Base-by-base conservation (phyloP, 1,140 invertebrate species). In the Laupala kohalensis region DNA sequence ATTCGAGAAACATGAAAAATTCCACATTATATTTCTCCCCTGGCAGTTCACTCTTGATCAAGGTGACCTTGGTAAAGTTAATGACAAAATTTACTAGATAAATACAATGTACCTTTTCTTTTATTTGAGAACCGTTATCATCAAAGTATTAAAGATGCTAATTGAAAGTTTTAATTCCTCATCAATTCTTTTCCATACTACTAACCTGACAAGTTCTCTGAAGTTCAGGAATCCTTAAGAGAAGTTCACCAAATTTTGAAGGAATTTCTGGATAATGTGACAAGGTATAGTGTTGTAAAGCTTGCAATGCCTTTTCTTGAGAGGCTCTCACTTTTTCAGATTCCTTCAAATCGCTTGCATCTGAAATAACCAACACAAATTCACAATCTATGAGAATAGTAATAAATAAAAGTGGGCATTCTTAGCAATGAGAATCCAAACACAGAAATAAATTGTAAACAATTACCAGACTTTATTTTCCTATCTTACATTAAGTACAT, bases 201-300 rank as follows among this genome's bases (percentile, higher is more conserved):
- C 69, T 25, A 28, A 93, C 91, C 85, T 96, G 93, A 83, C 94
- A 97, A 74, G 95, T 95, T 77, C 94, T 85, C 81, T 97, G 93
- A 73, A 97, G 83, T 83, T 98, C 95, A 37, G 95, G 95, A 81
- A 98, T 95, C 75, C 94, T 86, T 67, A 97, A 85, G 71, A 98
- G 81, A 15, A 97, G 83, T 83, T 98, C 95, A 24, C 95, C 95
- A 82, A 97, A 97, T 84, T 97, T 98, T 71, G 92, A 93, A 64
- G 93, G 93, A 80, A 91, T 89, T 75, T 95, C 90, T 9, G 93
- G 93, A 83, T 95, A 98, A 81, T 95, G 94, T 25, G 91, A 87
- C 67, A 91, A 85, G 0, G 95, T 97, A 79, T 98, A 98, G 64
- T 92, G 90, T 79, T 96, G 92, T 65, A 98, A 81, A 19, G 95